phyloP scores from a whole-genome alignment of 2,888 invertebrate species.

The Heliothis peltigera region DNA sequence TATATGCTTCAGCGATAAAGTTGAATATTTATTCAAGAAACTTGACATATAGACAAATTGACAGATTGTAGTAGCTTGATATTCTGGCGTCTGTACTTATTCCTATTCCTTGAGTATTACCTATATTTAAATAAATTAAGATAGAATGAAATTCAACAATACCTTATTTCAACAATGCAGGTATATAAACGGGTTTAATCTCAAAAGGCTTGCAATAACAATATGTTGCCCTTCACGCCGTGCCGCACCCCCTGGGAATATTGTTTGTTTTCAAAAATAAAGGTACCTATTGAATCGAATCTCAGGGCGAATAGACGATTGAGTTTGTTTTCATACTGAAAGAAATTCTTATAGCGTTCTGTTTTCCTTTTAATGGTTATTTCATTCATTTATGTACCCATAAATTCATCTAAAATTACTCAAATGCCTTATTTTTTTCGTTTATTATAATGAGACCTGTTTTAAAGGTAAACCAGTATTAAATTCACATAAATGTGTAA shows the following conservation, averaged over 20 bases:
- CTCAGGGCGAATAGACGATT: neutral
- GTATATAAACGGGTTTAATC: conserved; percentile 23
- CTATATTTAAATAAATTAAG: neutral
- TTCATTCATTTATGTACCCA: neutral
- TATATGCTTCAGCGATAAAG: no score
- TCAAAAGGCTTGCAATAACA: conserved; percentile 14
- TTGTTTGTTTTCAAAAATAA: conserved; percentile 23
- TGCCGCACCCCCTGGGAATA: neutral
- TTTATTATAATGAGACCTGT: no score
- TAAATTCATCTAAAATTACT: neutral
- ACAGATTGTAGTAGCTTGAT: no score
- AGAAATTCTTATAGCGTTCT: neutral
- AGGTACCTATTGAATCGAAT: neutral
- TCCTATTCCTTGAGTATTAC: no score
- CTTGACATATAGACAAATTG: no score
- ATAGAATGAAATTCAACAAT: neutral
- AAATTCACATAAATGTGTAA: conserved; percentile 2
- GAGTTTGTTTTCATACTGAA: conserved; percentile 1
- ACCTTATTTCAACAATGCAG: neutral
- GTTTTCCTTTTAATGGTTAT: neutral
- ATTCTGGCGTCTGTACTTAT: no score
- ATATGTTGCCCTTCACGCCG: neutral
- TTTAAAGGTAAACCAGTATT: neutral
- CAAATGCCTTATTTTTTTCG: neutral
- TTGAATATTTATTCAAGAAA: no score